Percentiles rank a stretch among this genome's conserved stretches.
Evolutionary conservation across 2,888 invertebrate genomes (phyloP).

Genomic region (Orthosia gothica): DNA sequence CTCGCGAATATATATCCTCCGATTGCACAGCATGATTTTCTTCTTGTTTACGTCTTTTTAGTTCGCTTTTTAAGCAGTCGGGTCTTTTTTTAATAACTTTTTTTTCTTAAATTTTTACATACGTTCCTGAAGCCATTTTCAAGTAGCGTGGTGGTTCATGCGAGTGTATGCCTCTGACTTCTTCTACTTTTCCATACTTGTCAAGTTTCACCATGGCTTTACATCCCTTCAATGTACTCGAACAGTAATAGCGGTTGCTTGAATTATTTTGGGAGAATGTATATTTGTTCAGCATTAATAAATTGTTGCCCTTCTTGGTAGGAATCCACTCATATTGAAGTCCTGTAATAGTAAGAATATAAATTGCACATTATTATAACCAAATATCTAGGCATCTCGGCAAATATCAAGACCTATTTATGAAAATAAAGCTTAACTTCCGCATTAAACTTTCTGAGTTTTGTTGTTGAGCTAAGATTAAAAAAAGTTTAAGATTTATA

Average conservation of each 20-base stretch:
- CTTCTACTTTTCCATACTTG: neutral
- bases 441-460: neutral
- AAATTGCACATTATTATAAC: neutral
- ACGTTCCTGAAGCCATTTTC: neutral
- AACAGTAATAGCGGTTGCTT: neutral
- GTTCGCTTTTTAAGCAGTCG: no score
- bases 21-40: no score
- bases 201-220: slow-evolving; percentile 2
- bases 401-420: neutral
- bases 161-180: neutral
- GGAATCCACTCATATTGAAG: slow-evolving; percentile 26
- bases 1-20: no score
- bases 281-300: slow-evolving; percentile 27
- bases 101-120: neutral
- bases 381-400: no score
- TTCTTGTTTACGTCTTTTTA: no score
- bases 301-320: slow-evolving; percentile 19
- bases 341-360: neutral
- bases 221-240: neutral
- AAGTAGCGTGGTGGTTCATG: neutral
- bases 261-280: slow-evolving; percentile 2
- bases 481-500: no score
- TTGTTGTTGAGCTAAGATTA: neutral
- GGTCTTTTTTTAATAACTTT: no score
- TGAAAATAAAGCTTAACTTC: neutral